Evolutionary conservation across 2,888 invertebrate species (phyloP).

Genomic region (Tachina grossa): DNA sequence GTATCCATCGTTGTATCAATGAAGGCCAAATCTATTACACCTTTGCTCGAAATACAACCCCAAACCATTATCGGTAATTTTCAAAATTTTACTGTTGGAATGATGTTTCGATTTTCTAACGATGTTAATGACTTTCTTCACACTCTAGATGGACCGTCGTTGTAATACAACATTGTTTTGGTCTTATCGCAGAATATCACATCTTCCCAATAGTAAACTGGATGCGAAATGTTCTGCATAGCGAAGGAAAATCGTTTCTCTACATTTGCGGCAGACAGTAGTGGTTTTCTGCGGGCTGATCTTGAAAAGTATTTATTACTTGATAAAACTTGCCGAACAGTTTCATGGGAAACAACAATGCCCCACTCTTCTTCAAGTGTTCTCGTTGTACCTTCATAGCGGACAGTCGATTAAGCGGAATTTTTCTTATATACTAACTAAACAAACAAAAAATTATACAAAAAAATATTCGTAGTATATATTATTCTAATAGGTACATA

Average conservation of each 20-base stretch:
- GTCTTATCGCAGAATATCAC: slow-evolving; percentile 11
- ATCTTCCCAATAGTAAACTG: slow-evolving; percentile 36
- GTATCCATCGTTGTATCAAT: neutral
- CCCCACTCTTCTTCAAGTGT: too few relatives aligned
- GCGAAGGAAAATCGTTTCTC: slow-evolving; percentile 56
- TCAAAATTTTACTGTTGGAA: slow-evolving; percentile 18
- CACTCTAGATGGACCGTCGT: slow-evolving; percentile 3
- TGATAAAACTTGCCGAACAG: too few relatives aligned
- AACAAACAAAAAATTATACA: too few relatives aligned
- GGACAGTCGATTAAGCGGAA: too few relatives aligned
- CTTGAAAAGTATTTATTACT: too few relatives aligned
- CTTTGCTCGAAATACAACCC: slow-evolving; percentile 14
- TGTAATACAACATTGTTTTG: slow-evolving; percentile 12
- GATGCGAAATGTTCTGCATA: slow-evolving; percentile 28
- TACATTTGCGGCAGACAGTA: slow-evolving; percentile 41
- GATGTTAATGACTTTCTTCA: slow-evolving; percentile 30
- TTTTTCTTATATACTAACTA: too few relatives aligned
- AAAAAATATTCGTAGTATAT: too few relatives aligned
- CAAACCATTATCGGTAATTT: neutral
- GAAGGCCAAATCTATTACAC: neutral
- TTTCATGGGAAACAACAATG: too few relatives aligned
- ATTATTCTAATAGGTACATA: too few relatives aligned
- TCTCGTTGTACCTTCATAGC: too few relatives aligned
- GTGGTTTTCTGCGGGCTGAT: too few relatives aligned
- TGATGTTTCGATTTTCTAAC: slow-evolving; percentile 20